Conservation (phyloP, 1,140 invertebrate genomes). For the Liolophura sinensis region DNA sequence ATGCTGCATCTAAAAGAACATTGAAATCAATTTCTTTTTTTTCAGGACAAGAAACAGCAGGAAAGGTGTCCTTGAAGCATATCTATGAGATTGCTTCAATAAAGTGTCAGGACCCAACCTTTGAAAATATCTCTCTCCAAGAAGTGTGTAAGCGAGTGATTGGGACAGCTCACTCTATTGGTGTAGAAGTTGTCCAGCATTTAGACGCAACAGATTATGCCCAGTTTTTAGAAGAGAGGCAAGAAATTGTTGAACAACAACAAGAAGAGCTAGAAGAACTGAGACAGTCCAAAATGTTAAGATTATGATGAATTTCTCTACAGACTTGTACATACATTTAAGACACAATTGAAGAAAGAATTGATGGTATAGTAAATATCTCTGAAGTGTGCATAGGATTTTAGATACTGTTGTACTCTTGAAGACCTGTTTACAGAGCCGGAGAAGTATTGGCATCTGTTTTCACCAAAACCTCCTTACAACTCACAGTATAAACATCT, state of each 20-base stretch:
- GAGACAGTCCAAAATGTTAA: constrained; percentile 89
- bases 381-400: too few species aligned
- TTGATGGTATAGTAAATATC: too few species aligned
- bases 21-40: constrained; percentile 12
- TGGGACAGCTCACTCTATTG: constrained; percentile 74
- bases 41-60: constrained; percentile 76
- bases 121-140: constrained; percentile 70
- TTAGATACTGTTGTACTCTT: too few species aligned
- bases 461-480: too few species aligned
- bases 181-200: constrained; percentile 82
- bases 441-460: too few species aligned
- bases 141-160: constrained; percentile 81
- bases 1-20: too few species aligned
- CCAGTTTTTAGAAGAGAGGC: constrained; percentile 80
- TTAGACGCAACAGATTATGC: constrained; percentile 82
- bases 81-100: constrained; percentile 98
- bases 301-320: constrained; percentile 59
- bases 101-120: constrained; percentile 82
- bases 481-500: too few species aligned
- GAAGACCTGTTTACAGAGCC: too few species aligned
- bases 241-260: constrained; percentile 73
- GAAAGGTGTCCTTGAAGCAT: constrained; percentile 94
- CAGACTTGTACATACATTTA: too few species aligned
- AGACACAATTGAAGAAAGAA: too few species aligned
- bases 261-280: constrained; percentile 79